Base-by-base conservation (phyloP, 92 coral and sea anemone species). In the Actinernus sp. region DNA sequence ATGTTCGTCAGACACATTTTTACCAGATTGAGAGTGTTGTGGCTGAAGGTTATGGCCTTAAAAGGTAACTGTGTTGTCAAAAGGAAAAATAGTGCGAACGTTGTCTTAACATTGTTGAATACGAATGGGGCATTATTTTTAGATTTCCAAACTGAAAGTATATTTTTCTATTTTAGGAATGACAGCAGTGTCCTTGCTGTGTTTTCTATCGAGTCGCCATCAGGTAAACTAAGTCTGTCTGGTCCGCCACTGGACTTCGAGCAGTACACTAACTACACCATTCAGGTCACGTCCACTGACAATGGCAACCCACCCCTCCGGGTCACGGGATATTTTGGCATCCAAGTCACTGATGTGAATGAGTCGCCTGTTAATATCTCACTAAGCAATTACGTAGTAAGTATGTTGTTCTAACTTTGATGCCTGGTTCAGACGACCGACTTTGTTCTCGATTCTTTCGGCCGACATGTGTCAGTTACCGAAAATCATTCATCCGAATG, bases 251-350 rank as follows among this genome's bases (percentile, higher is more conserved):
- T 91, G 10, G 76, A 91, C 81, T 94, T 63, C 62, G 98, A 94
- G 49, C 62, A 68, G 39, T 84, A 75, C 55, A 23, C 58, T 12
- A 75, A 66, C 30, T 86, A 83, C 73, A 84, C 80, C 2, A 63
- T 94, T 19, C 51, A 43, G 3, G 78, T 94, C 25, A 82, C 61
- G 61, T 79, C 92, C 22, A 69, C 73, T 21, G 98, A 94, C 90
- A 87, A 70, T 62, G 98, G 98, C 21, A 63, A 58, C 54, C 98
- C 98, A 28, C 90, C 97, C 2, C 86, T 87, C 52, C 53, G 81
- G 11, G 79, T 91, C 38, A 52, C 76, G 67, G 90, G 88, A 14
- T 58, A 73, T 32, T 79, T 94, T 62, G 79, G 60, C 54, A 73
- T 94, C 61, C 36, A 41, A 36, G 97, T 94, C 31, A 61, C 57